These are phyloP conservation scores for Mus spretus DNA, from an alignment of 2,797 vertebrate genomes.

Conservation along the genomic window DNA sequence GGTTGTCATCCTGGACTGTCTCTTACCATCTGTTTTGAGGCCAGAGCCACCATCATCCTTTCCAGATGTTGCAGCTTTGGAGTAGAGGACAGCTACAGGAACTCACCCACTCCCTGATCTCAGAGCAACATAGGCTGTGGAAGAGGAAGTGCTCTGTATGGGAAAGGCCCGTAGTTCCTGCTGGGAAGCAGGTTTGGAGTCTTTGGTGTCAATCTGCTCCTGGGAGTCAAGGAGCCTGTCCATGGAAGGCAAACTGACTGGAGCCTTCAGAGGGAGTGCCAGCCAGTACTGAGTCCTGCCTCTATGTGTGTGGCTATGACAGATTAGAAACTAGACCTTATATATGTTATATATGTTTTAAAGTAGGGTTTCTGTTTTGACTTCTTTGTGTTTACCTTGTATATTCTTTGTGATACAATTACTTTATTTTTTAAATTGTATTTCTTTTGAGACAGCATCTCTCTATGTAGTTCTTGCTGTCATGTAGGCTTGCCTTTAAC, in stretches of 20 bases:
- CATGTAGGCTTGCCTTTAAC: not conserved
- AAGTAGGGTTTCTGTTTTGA: not conserved
- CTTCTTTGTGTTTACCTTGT: not conserved
- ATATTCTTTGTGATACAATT: not conserved
- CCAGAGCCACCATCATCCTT: not conserved
- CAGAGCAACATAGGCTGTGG: not conserved
- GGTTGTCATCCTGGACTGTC: not conserved
- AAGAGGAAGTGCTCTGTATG: not conserved
- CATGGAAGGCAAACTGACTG: not conserved
- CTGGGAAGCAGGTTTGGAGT: not conserved
- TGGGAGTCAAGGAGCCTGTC: not conserved
- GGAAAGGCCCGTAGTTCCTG: not conserved
- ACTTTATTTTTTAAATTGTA: not conserved
- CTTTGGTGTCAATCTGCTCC: not conserved
- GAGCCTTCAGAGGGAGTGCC: not conserved
- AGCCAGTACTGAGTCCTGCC: not conserved
- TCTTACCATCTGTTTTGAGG: not conserved
- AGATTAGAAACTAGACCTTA: not conserved
- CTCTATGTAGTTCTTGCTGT: not conserved
- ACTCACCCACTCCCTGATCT: not conserved
- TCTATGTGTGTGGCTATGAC: not conserved
- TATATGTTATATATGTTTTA: no score
- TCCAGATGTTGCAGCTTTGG: not conserved
- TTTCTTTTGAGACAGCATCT: not conserved
- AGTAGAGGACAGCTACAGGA: not conserved